Conservation (phyloP, 1,140 invertebrate genomes). For the Diprion similis region DNA sequence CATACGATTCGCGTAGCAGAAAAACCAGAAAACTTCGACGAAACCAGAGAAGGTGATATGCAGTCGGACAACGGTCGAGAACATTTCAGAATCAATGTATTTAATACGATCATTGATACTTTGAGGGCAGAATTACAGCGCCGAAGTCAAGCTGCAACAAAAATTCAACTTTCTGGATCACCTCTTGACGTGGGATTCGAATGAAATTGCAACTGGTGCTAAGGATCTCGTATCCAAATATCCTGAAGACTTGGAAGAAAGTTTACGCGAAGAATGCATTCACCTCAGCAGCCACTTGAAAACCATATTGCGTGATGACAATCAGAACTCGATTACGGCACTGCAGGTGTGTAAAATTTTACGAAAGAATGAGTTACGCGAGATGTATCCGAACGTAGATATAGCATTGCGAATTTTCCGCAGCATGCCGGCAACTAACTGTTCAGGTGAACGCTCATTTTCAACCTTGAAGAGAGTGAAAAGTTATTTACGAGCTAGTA, state of each 20-base stretch:
- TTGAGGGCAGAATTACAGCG: conserved; percentile 27
- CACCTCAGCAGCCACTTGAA: conserved; percentile 15
- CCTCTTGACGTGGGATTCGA: conserved; percentile 21
- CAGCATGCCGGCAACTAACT: conserved; percentile 13
- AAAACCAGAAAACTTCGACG: conserved; percentile 28
- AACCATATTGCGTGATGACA: conserved; percentile 1
- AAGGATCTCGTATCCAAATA: neutral
- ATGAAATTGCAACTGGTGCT: conserved; percentile 18
- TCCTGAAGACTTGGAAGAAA: conserved; percentile 17
- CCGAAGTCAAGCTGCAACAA: conserved; percentile 26
- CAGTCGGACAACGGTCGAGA: conserved; percentile 26
- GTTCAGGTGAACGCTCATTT: conserved; percentile 28
- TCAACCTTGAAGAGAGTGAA: conserved; percentile 25
- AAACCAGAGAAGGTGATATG: conserved; percentile 22
- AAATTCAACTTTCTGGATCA: conserved; percentile 34
- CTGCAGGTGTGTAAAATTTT: conserved; percentile 12
- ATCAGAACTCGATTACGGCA: conserved; percentile 15
- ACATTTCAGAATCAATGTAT: conserved; percentile 30
- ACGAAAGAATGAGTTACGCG: neutral
- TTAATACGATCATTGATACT: conserved; percentile 29
- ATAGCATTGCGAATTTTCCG: conserved; percentile 11
- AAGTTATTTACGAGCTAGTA: conserved; percentile 18
- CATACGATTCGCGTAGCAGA: conserved; percentile 24
- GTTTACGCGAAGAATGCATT: conserved; percentile 17
- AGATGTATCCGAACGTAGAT: conserved; percentile 6